Evolutionary conservation across 1,140 invertebrate species (phyloP), one percentile per base, ranked within the genome.

Genomic region (Sarcophaga bullata): DNA sequence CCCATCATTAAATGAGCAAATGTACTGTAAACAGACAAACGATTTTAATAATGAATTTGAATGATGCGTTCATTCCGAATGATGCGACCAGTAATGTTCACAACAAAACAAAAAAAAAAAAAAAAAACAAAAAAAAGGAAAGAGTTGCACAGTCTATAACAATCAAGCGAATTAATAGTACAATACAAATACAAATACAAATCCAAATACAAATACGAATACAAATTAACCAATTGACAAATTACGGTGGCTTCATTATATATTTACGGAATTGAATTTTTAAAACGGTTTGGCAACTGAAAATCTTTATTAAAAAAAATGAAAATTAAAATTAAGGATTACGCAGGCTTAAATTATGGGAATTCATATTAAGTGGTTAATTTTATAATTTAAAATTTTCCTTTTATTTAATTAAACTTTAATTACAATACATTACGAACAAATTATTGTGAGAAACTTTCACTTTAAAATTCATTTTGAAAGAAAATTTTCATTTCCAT

Each of bases 1-100:
- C 25, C 17, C n/a, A 68, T 68, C 62, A 68, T 68, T 68, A 68
- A 68, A 68, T 68, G 62, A 68, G 62, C 62, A 68, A 68, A 68
- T 68, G 17, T 68, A 68, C 62, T 68, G 62, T 68, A 68, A 68
- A 68, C 62, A 68, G 62, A 68, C 62, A 68, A 68, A 68, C 62
- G 62, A 68, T 68, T 68, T 68, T n/a, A 68, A 68, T 68, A 68
- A 68, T n/a, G n/a, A n/a, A n/a, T 68, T 68, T n/a, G 62, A 19
- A 68, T 68, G 62, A 68, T 68, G 62, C 17, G n/a, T 19, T 19
- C 19, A 9, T 37, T 4, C 25, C 17, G 62, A 19, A 68, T 68
- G 62, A 68, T 68, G 62, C 62, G 62, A 68, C 19, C 19, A 19
- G 62, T n/a, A n/a, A n/a, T n/a, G n/a, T n/a, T n/a, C n/a, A n/a